A percentile compares a stretch with the other conserved stretches of the same genome.
phyloP scores from a whole-genome alignment of 2,888 invertebrate genomes.

The Mesorhabditis sp. region DNA sequence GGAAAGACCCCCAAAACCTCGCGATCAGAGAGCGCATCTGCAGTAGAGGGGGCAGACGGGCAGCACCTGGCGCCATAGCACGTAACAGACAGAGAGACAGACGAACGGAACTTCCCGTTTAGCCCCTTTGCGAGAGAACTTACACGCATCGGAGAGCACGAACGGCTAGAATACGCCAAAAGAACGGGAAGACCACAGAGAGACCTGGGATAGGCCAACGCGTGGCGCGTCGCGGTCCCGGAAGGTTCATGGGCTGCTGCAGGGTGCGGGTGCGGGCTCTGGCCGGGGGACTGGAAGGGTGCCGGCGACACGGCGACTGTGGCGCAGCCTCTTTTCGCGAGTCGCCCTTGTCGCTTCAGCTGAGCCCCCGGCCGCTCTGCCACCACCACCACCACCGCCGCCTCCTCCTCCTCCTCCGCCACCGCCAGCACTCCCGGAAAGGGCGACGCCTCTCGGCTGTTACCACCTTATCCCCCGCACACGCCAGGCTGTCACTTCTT shows the following conservation, averaged over 20 bases:
- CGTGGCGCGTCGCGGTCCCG: neutral
- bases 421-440: neutral
- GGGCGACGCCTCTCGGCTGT: too few species aligned
- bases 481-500: too few species aligned
- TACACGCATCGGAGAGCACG: neutral
- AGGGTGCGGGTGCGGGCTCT: neutral
- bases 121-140: neutral
- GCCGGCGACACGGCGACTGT: slow-evolving; percentile 5
- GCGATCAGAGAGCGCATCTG: too few species aligned
- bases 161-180: neutral
- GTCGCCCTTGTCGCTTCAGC: too few species aligned
- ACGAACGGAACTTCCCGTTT: too few species aligned
- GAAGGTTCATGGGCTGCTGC: neutral
- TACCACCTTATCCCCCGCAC: too few species aligned
- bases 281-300: slow-evolving; percentile 6
- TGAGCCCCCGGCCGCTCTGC: neutral
- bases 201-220: too few species aligned
- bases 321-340: slow-evolving; percentile 9
- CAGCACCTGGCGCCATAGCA: too few species aligned
- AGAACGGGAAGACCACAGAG: too few species aligned
- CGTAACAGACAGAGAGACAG: too few species aligned
- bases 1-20: too few species aligned
- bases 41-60: too few species aligned
- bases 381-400: neutral
- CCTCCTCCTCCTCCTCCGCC: neutral